Base-by-base conservation (phyloP, 2,113 vertebrate genomes). In the Notarius lentiginosus region DNA sequence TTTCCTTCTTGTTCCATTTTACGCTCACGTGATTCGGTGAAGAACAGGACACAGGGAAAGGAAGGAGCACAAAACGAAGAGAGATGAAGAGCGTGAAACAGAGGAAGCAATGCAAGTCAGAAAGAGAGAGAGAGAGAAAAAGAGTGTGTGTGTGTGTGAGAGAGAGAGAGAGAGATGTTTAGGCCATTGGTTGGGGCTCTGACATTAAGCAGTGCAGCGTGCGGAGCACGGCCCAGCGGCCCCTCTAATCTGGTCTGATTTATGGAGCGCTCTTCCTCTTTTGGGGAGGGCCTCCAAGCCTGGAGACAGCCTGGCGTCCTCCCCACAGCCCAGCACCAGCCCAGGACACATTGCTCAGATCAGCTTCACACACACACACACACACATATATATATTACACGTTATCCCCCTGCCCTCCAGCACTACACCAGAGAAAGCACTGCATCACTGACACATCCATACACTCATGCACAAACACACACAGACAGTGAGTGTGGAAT, bases 191-290 rank as follows among this genome's bases (percentile, higher is more conserved):
- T 96, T 95, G 96, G 41, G 95, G 94, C 95, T 96, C 94, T 98
- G 97, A 99, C 96, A 97, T 96, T 96, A 97, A 98, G 96, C 98
- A 99, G 98, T 86, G 95, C 95, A 96, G 95, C 95, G 95, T 95
- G 95, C 94, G 90, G 94, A 96, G 96, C 95, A 94, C 94, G 94
- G 96, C 92, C 95, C 95, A 96, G 96, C 95, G 95, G 96, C 96
- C 96, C 96, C 97, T 98, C 96, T 99, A 99, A 99, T 99, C 97
- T 99, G 96, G 95, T 91, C 96, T 98, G 97, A 99, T 99, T 99
- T 99, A 99, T 99, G 95, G 96, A 95, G 94, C 92, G 95, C 93
- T 96, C 96, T 97, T 97, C 96, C 96, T 96, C 96, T 94, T 95
- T 96, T 96, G 97, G 95, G 96, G 95, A 97, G 96, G 96, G 97